A percentile compares a stretch with the other conserved stretches of the same genome.
These are phyloP conservation scores for Oxyteleia sp. DNA, from an alignment of 2,888 invertebrate genomes.

Conservation along the genomic window DNA sequence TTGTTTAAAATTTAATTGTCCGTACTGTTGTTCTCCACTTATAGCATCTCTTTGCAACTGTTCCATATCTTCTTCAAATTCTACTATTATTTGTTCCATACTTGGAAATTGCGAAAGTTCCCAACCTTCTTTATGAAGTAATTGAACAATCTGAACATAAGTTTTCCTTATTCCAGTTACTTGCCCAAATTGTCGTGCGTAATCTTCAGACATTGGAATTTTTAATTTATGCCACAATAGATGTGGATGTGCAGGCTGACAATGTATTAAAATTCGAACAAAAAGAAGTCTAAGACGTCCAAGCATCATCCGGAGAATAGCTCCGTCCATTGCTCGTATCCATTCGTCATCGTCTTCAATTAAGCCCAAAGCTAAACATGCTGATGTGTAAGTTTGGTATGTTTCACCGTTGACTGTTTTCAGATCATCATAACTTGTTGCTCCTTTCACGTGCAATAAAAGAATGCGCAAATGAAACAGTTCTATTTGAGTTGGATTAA, in stretches of 20 bases:
- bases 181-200: too few species aligned
- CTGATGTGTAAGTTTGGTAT: neutral
- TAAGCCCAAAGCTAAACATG: neutral
- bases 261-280: too few species aligned
- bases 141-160: neutral
- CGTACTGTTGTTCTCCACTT: neutral
- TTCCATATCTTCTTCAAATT: neutral
- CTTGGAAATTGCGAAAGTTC: neutral
- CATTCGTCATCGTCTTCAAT: neutral
- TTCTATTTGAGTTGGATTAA: neutral
- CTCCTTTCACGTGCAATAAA: neutral
- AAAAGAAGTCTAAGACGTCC: too few species aligned
- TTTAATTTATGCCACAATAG: too few species aligned
- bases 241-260: too few species aligned
- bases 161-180: too few species aligned
- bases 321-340: neutral
- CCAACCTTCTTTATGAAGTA: neutral
- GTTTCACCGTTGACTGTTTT: neutral
- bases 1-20: neutral
- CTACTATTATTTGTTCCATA: neutral
- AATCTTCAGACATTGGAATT: too few species aligned
- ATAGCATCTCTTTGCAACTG: neutral
- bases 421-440: neutral
- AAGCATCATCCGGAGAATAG: neutral
- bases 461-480: neutral